These are phyloP conservation scores for Boloria euphrosyne DNA, from an alignment of 2,888 invertebrate genomes.

Conservation along the genomic window DNA sequence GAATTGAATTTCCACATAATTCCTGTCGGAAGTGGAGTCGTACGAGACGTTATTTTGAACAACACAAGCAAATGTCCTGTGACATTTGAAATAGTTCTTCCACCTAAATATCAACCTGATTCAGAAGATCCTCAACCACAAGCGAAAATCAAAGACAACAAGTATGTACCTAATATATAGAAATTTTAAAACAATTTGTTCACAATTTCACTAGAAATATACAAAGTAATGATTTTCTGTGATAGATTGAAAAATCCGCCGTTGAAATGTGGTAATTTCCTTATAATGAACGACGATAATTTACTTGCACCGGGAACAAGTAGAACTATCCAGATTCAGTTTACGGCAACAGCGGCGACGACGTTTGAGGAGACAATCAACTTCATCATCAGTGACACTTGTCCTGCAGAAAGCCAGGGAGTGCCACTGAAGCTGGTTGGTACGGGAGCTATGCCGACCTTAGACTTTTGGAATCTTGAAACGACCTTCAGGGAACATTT, in stretches of 20 bases:
- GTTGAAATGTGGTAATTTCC: conserved; percentile 70
- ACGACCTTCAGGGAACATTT: conserved; percentile 83
- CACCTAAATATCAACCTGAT: conserved; percentile 54
- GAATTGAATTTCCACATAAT: conserved; percentile 83
- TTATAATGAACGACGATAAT: conserved; percentile 71
- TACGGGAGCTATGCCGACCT: conserved; percentile 79
- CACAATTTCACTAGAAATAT: no score
- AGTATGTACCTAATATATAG: conserved; percentile 48
- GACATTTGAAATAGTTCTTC: conserved; percentile 71
- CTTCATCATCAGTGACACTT: conserved; percentile 74
- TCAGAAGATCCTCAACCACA: conserved; percentile 43
- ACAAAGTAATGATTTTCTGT: not conserved
- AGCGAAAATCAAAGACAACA: conserved; percentile 56
- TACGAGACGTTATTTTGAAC: conserved; percentile 79
- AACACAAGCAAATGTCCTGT: conserved; percentile 84
- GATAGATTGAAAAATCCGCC: conserved; percentile 67
- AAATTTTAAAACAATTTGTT: no score
- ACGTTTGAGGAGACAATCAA: conserved; percentile 70
- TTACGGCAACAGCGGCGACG: conserved; percentile 59
- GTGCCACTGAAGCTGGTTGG: conserved; percentile 75
- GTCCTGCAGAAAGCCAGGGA: conserved; percentile 75
- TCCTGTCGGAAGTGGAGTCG: conserved; percentile 74
- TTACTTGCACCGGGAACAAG: conserved; percentile 73
- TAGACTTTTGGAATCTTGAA: conserved; percentile 81
- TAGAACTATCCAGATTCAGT: conserved; percentile 68